Base-by-base conservation (phyloP, 2,113 vertebrate species). In the Cebus imitator region DNA sequence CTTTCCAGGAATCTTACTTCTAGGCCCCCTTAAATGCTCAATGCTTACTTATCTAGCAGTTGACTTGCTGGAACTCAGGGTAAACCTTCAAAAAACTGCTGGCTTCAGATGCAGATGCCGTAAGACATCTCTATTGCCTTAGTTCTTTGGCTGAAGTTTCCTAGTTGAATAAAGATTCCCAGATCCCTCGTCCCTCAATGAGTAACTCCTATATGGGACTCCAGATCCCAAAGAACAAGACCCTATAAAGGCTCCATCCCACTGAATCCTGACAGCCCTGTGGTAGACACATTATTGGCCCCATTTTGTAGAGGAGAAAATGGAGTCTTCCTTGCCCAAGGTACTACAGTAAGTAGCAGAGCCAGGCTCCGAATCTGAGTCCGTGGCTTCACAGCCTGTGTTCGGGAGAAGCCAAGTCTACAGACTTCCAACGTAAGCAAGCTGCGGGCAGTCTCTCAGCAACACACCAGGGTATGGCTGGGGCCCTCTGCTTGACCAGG, bases 1-100 rank as follows among this genome's bases (percentile, higher is more conserved):
- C 79, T 82, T 89, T 66, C 91, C 73, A 93, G 81, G 90, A 90
- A 64, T 50, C 43, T 81, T 37, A 89, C 35, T 92, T 87, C 70
- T 25, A 82, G 8, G 73, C 40, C n/a, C 52, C 78, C 72, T 80
- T 55, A 52, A 72, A 83, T 18, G 35, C 43, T 84, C 52, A 45
- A 8, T 14, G 57, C 8, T 11, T 52, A 90, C 64, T 37, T 10
- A 85, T 17, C 66, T 12, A 93, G 75, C 37, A 64, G n/a, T 0
- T 85, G 85, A 55, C 83, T 23, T 88, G 87, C 35, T 72, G 37
- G 7, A 92, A 80, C 58, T 90, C 79, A 37, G 40, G 25, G 66
- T 43, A 52, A 70, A n/a, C 35, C 45, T 89, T 80, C 86, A 91
- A 57, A 88, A n/a, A 93, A 27, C 27, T 66, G 52, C 40, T 58